Evolutionary conservation across 2,113 vertebrate species (phyloP), one percentile per base, ranked within the genome.

Genomic region (Heliornis fulica): DNA sequence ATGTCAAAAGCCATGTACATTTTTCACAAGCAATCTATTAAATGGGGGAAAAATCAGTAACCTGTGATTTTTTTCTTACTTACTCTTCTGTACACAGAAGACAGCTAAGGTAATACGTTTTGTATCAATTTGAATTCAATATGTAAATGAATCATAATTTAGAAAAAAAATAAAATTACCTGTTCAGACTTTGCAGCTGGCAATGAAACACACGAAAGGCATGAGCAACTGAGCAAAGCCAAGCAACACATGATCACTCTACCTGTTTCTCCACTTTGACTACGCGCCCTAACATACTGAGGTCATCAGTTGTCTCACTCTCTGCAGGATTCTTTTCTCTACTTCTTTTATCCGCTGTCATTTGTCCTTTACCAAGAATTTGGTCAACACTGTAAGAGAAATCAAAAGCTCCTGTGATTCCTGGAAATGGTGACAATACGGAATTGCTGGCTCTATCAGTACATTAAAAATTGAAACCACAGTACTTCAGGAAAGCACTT

Each of bases 251-350:
- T 38, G 75, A 38, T 93, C 53, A 90, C 94, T 96, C 7, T 97
- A 99, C 99, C 99, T 99, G 99, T 69, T 99, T 99, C 96, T 99
- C 99, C 96, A 99, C 99, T 94, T 99, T 99, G 93, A 99, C 99
- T 77, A 99, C 99, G 2, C 99, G 98, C 34, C 99, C 99, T 53
- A 99, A 96, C 99, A 99, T 99, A 95, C 99, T 99, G 97, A 99
- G 97, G 22, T 99, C 99, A 94, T 99, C 99, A 14, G 98, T 81
- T 28, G 98, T 85, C 74, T 99, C 99, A 43, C 98, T 98, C 78
- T 99, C 99, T 60, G 98, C 98, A 13, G 99, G 96, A 83, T 99
- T 98, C 98, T 99, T 99, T 77, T 99, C 99, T 89, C 99, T 97
- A 38, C 98, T 98, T 97, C 98, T 99, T 98, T 99, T 99, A 95